Percentiles rank a stretch among this genome's conserved stretches.
These are phyloP conservation scores for Hirudinaria manillensis DNA, from an alignment of 2,888 invertebrate species.

Conservation along the genomic window DNA sequence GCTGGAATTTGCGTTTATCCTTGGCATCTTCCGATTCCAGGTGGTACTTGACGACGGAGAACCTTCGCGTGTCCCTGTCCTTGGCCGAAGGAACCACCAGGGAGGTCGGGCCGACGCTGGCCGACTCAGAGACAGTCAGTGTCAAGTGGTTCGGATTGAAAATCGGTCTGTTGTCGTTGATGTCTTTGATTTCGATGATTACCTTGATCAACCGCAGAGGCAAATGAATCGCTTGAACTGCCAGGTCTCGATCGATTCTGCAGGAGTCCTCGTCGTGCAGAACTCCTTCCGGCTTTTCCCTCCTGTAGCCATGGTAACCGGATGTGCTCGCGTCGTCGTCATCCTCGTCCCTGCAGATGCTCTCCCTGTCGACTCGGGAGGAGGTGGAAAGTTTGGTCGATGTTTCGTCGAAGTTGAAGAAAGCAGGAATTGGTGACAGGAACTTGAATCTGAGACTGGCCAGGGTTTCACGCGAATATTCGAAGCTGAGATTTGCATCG, in stretches of 20 bases:
- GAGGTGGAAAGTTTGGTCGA: slow-evolving; percentile 34
- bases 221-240: background rate
- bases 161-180: slow-evolving; percentile 32
- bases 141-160: slow-evolving; percentile 30
- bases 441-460: slow-evolving; percentile 31
- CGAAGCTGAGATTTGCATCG: background rate
- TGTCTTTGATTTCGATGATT: slow-evolving; percentile 31
- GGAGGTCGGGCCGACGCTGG: slow-evolving; percentile 32
- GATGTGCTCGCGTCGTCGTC: slow-evolving; percentile 32
- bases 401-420: slow-evolving; percentile 31
- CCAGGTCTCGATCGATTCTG: slow-evolving; percentile 6
- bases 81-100: slow-evolving; percentile 36
- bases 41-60: slow-evolving; percentile 33
- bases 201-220: slow-evolving; percentile 28
- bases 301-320: no score
- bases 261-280: background rate
- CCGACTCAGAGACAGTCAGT: slow-evolving; percentile 34
- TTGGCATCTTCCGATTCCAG: slow-evolving; percentile 26
- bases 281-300: background rate
- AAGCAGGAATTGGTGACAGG: slow-evolving; percentile 30
- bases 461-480: background rate
- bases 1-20: slow-evolving; percentile 15
- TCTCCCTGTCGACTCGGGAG: slow-evolving; percentile 37
- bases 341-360: slow-evolving; percentile 33
- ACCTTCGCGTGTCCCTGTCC: slow-evolving; percentile 32